A percentile compares a stretch with the other conserved stretches of the same genome.
phyloP scores from a whole-genome alignment of 2,888 invertebrate species.

The Torymus tubicola region DNA sequence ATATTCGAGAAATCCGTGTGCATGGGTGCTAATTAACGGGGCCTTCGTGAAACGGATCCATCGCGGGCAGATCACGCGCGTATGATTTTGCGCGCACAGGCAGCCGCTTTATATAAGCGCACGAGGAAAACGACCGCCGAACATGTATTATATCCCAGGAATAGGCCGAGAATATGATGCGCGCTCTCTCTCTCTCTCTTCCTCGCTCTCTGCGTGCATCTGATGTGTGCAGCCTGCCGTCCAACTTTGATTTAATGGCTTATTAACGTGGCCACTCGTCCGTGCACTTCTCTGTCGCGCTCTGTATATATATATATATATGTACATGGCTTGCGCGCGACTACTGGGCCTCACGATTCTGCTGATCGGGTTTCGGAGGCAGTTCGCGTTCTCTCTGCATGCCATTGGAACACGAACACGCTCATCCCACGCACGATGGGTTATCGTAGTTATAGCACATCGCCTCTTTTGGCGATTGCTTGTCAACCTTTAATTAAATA shows the following conservation, averaged over 20 bases:
- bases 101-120: not conserved
- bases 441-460: no score
- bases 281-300: constrained; percentile 27
- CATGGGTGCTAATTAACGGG: constrained; percentile 62
- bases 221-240: constrained; percentile 68
- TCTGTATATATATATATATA: no score
- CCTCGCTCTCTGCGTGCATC: constrained; percentile 61
- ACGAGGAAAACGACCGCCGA: not conserved
- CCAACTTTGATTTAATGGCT: constrained; percentile 71
- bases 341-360: constrained; percentile 47
- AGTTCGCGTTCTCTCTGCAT: not conserved
- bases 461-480: not conserved
- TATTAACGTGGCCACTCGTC: constrained; percentile 68
- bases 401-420: no score
- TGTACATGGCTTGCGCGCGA: no score
- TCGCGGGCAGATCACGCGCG: constrained; percentile 4
- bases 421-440: no score
- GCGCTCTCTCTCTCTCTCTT: no score
- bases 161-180: not conserved
- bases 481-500: constrained; percentile 38
- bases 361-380: constrained; percentile 61
- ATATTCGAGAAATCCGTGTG: constrained; percentile 61
- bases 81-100: constrained; percentile 7
- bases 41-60: constrained; percentile 59
- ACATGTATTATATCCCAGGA: not conserved